A percentile compares a stretch with the other conserved stretches of the same genome.
Conservation (phyloP, 2,888 invertebrate genomes). For the Listrodromus nycthemerus region DNA sequence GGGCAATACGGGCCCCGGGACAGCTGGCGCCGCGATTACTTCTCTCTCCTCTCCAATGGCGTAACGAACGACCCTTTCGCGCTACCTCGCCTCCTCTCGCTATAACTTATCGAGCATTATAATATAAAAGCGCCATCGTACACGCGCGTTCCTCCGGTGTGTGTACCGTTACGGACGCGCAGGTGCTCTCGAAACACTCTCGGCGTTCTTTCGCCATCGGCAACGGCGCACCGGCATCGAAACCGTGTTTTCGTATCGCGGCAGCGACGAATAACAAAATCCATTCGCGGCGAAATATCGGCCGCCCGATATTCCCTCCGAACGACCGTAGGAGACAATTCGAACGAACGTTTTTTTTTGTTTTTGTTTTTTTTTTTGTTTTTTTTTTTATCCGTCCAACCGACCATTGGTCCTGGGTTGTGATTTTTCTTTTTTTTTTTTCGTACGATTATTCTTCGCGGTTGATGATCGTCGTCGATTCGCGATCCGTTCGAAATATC, state of each 20-base stretch:
- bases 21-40: conserved; percentile 70
- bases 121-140: conserved; percentile 12
- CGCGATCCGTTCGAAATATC: not conserved
- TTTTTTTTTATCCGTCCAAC: too few relatives aligned
- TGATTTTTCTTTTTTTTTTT: not conserved
- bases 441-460: not conserved
- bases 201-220: conserved; percentile 26
- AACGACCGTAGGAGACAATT: not conserved
- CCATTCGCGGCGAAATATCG: conserved; percentile 25
- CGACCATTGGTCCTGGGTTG: not conserved
- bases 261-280: conserved; percentile 33
- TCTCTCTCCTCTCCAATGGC: conserved; percentile 58
- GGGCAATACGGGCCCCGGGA: conserved; percentile 63
- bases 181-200: conserved; percentile 61
- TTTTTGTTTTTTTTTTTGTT: too few relatives aligned
- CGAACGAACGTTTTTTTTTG: too few relatives aligned
- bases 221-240: conserved; percentile 18
- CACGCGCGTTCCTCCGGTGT: conserved; percentile 5
- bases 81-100: conserved; percentile 46
- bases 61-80: conserved; percentile 62
- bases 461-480: not conserved
- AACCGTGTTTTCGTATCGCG: conserved; percentile 19
- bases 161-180: conserved; percentile 58
- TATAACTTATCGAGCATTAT: conserved; percentile 53
- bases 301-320: too few relatives aligned